These are phyloP conservation scores for Thymelicus acteon DNA, from an alignment of 2,888 invertebrate genomes.

Conservation along the genomic window DNA sequence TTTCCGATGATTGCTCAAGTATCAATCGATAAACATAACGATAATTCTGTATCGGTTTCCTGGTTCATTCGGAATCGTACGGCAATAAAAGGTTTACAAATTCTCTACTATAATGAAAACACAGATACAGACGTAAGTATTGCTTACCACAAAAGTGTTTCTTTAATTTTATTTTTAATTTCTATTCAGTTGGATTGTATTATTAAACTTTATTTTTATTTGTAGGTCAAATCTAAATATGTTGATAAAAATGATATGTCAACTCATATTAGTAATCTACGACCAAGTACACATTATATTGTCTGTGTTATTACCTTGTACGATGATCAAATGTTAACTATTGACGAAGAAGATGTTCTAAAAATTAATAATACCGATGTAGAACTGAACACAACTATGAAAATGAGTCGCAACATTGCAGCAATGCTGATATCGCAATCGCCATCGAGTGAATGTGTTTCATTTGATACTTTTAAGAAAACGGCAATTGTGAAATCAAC, in stretches of 20 bases:
- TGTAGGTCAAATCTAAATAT: conserved; percentile 73
- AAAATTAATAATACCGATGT: conserved; percentile 58
- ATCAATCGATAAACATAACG: conserved; percentile 93
- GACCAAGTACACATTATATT: conserved; percentile 68
- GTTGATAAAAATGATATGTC: conserved; percentile 71
- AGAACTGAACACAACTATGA: conserved; percentile 59
- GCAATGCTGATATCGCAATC: conserved; percentile 69
- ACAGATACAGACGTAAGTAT: conserved; percentile 43
- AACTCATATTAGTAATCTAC: conserved; percentile 64
- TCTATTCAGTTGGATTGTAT: conserved; percentile 17
- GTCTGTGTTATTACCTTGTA: conserved; percentile 72
- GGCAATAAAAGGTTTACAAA: conserved; percentile 92
- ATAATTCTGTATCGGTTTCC: conserved; percentile 92
- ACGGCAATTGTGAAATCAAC: conserved; percentile 57
- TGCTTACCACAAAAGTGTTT: conserved; percentile 3
- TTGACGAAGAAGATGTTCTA: conserved; percentile 53
- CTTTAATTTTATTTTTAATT: conserved; percentile 6
- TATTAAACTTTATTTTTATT: conserved; percentile 41
- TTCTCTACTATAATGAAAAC: conserved; percentile 88
- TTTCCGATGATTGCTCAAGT: conserved; percentile 92
- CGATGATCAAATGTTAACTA: conserved; percentile 61
- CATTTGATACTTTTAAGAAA: conserved; percentile 74
- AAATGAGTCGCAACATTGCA: conserved; percentile 67
- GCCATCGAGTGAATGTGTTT: conserved; percentile 75
- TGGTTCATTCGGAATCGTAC: conserved; percentile 96